Base-by-base conservation (phyloP, 2,888 invertebrate species). In the Eledone cirrhosa region DNA sequence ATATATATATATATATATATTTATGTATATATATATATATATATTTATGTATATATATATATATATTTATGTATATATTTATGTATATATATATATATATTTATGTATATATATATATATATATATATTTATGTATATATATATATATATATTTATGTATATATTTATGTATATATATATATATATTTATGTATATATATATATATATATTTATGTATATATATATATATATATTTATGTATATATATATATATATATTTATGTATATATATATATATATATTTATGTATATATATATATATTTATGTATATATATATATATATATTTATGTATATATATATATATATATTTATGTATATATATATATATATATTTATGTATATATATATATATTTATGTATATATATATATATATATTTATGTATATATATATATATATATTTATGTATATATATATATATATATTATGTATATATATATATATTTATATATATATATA, bases 211-310 rank as follows among this genome's bases (percentile, higher is more conserved):
- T 24, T 65, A 48, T 29, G 24, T 53, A 53, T 65, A 27, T 65
- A 77, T 65, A 65, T 65, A 29, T 77, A 65, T 77, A 48, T 22
- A 27, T 76, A 75, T 59, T 31, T n/a, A 69, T 27, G 16, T 69
- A 69, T 53, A 53, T 53, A 53, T 19, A 53, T 53, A 53, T 19
- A 53, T 19, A 19, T 53, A 19, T 53, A 19, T 53, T 16, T 53
- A 53, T 53, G 53, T 53, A 53, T 53, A 53, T 53, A 53, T 19
- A 53, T 53, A 53, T 19, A 53, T 19, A 19, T 53, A 19, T 53
- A 19, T 53, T 13, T 53, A 53, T 53, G 19, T 53, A 19, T 53
- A 53, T 53, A 53, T 53, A 53, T 19, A 53, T 53, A 53, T 19
- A 53, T 19, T 13, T 53, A 19, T 53, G 53, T 53, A 19, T 53